Percentiles rank a stretch among this genome's conserved stretches.
Evolutionary conservation across 2,113 vertebrate species (phyloP).

Genomic region (Scophthalmus maximus): DNA sequence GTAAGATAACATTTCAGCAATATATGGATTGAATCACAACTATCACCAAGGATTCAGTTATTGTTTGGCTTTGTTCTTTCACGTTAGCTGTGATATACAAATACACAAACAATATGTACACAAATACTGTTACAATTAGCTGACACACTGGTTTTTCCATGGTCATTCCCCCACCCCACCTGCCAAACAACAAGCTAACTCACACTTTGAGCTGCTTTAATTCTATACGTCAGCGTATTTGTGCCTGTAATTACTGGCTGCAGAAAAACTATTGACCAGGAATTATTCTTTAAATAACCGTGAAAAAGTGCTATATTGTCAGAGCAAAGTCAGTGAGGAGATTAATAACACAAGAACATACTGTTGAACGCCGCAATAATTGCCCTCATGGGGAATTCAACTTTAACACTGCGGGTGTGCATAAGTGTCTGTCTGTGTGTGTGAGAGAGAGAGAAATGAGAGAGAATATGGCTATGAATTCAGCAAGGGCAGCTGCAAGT

Average conservation of each 20-base stretch:
- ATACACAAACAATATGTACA: not conserved
- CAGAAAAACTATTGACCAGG: slow-evolving; percentile 44
- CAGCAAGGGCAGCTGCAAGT: slow-evolving; percentile 35
- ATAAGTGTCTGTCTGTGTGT: not conserved
- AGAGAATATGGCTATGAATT: slow-evolving; percentile 32
- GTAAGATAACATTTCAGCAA: too few species aligned
- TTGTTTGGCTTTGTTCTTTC: not conserved
- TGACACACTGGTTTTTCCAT: not conserved
- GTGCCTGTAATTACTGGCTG: slow-evolving; percentile 64
- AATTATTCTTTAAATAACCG: slow-evolving; percentile 63
- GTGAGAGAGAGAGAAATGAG: not conserved
- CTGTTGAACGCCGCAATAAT: slow-evolving; percentile 62
- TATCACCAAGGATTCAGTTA: not conserved
- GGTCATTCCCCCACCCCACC: slow-evolving; percentile 1
- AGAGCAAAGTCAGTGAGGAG: slow-evolving; percentile 51
- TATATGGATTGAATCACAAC: not conserved
- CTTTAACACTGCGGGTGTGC: slow-evolving; percentile 21
- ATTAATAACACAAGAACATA: slow-evolving; percentile 67
- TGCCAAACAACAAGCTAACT: slow-evolving; percentile 16
- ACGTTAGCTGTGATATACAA: not conserved
- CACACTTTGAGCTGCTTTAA: slow-evolving; percentile 11
- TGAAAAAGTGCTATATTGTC: slow-evolving; percentile 62
- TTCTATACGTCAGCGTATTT: slow-evolving; percentile 66
- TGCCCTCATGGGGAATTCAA: slow-evolving; percentile 63
- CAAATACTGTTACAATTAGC: not conserved